Evolutionary conservation across 2,113 vertebrate genomes (phyloP), one percentile per base, ranked within the genome.

Genomic region (Lepus timidus): DNA sequence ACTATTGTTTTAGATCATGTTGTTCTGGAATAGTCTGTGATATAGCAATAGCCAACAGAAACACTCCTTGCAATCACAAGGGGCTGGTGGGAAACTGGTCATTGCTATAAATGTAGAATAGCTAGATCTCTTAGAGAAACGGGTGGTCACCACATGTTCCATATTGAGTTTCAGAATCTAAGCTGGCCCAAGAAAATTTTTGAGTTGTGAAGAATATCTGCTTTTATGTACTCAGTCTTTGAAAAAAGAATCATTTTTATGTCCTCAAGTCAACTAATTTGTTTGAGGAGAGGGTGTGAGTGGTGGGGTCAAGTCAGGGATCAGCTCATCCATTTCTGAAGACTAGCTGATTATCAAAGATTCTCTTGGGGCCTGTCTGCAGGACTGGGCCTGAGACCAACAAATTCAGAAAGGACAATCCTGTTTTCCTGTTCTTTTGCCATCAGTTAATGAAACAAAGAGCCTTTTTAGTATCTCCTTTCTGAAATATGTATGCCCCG

Each of bases 361-460:
- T 36, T 64, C 71, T 76, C 36, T 82, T 19, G n/a, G 65, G 33
- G 65, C 3, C n/a, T 23, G 78, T 36, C 19, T 81, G 14, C 20
- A 81, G 51, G 55, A 25, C 39, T 55, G 76, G 8, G 29, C 4
- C 19, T 33, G 7, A 19, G 27, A 75, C 17, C 65, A 82, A 13
- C 27, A 93, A 68, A 84, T 6, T 0, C 9, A 96, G 78, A 96
- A 96, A 49, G 0, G 0, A 65, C 85, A 68, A n/a, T 73, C 14
- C 0, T 23, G 0, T 81, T 97, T 81, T 76, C 1, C 80, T 79
- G 7, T 94, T 96, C 91, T 1, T 91, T 36, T 81, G 85, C 36
- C 17, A 97, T 39, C 2, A 86, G 6, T 73, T 92, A 51, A 78
- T 88, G 78, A 76, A 94, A 91, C 78, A 94, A 96, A 96, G 68